phyloP scores from a whole-genome alignment of 2,113 vertebrate genomes.

The Ivindomyrus marchei region DNA sequence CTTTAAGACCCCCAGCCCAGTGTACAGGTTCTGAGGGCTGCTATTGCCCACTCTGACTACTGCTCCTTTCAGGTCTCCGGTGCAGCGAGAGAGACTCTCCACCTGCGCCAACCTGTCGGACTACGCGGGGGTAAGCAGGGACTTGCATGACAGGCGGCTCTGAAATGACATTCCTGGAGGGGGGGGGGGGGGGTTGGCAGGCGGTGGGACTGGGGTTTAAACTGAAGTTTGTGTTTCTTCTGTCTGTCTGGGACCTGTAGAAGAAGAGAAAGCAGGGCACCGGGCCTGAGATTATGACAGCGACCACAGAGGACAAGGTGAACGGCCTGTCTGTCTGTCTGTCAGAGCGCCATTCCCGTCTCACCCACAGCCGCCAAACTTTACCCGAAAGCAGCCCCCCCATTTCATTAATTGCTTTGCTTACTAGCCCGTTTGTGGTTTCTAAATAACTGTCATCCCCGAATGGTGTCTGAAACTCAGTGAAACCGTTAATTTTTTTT shows the following conservation, averaged over 20 bases:
- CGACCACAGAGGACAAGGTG: constrained; percentile 51
- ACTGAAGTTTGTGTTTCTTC: constrained; percentile 16
- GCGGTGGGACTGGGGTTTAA: neutral
- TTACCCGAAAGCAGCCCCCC: neutral
- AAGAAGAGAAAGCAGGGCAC: constrained; percentile 69
- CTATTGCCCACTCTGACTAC: neutral
- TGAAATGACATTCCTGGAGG: neutral
- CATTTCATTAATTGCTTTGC: constrained; percentile 20
- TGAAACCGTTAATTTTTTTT: neutral
- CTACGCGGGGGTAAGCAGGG: constrained; percentile 53
- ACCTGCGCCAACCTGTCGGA: constrained; percentile 43
- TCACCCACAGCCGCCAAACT: constrained; percentile 13
- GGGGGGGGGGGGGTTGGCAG: too few relatives aligned
- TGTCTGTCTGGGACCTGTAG: constrained; percentile 40
- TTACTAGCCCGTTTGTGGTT: neutral
- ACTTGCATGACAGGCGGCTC: neutral
- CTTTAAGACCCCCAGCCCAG: neutral
- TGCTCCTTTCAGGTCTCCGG: constrained; percentile 39
- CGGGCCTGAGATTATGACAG: constrained; percentile 36
- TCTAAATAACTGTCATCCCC: neutral
- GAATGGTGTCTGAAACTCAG: neutral
- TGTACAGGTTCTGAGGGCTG: neutral
- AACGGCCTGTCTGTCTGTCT: constrained; percentile 21
- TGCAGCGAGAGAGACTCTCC: constrained; percentile 37
- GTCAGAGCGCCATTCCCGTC: neutral